Base-by-base conservation (phyloP, 2,888 invertebrate species). In the Macaria notata region DNA sequence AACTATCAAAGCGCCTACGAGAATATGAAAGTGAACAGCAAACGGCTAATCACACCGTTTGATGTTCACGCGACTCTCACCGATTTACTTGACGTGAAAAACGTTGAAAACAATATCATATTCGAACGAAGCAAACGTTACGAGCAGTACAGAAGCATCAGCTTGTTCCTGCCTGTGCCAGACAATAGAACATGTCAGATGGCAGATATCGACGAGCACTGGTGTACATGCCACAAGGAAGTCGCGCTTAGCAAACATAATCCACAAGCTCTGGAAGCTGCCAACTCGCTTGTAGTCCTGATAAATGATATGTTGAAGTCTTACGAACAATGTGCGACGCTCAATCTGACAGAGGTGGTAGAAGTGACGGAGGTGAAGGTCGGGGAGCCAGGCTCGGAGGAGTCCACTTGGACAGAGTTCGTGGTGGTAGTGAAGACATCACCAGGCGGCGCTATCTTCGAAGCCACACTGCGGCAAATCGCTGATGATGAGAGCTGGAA, bases 221-320 rank as follows among this genome's bases (percentile, higher is more conserved):
- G 96, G 95, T 98, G 98, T 81, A 96, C 97, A 30, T 98, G 98
- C 68, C 95, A 96, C 71, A 93, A 93, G 57, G 93, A 94, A 49
- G 83, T 86, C 48, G 91, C 93, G 63, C 74, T 96, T 9, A 76
- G 92, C 0, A 83, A 86, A 0, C 89, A 92, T 33, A 92, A 94
- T 65, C 69, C 80, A 0, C 74, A 83, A 6, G 94, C 95, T 0
- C 75, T 84, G 4, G 86, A 93, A 41, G 94, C 94, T 0, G 94
- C 95, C 0, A 75, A 85, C 0, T 93, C 92, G 62, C 84, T 96
- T n/a, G 92, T 97, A 0, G 74, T 83, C 3, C 84, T 93, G 61
- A 90, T 98, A 42, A 97, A 97, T 76, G 62, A 76, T 4, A 84
- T 94, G 70, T 74, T 97, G 3, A 79, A 78, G 30, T 84, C 89